Base-by-base conservation (phyloP, 2,113 vertebrate species). In the Suncus etruscus region DNA sequence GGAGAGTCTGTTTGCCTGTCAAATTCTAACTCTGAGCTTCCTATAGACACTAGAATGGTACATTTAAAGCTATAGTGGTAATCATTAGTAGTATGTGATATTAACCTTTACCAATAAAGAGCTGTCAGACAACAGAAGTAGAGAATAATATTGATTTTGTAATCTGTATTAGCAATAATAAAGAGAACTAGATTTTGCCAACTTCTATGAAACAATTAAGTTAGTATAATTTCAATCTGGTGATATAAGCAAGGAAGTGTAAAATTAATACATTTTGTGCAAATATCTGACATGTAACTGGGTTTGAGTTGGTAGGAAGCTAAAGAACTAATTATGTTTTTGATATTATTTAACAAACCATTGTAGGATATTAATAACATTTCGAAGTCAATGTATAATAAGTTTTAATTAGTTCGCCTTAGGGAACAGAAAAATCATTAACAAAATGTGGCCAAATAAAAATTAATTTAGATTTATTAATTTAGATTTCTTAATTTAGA, bases 1-100 rank as follows among this genome's bases (percentile, higher is more conserved):
- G 75, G 84, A 96, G 94, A 45, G 78, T 95, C 54, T 61, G 70
- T 32, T 77, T 93, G 93, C 76, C 94, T 97, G 96, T 95, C 96
- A 96, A 86, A 92, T 93, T 73, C 39, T 10, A 96, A 92, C 47
- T 95, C 51, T 1, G 2, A 81, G 83, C 78, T 58, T 88, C 48
- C 31, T 47, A 5, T 39, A 78, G 10, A 45, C 81, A 66, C 20
- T 79, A 92, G 11, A 29, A 45, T 69, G 73, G 69, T 69, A 87
- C 61, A 86, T 93, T 93, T 93, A 84, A 95, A 92, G 86, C 75
- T 93, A 95, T 96, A 76, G 87, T 91, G 76, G 58, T 81, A 77
- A 63, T 77, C 32, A 79, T 0, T 78, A 77, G 73, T 74, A 95
- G 12, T 77, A 83, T 0, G 4, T 47, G 74, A 12, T n/a, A 63